Base-by-base conservation (phyloP, 2,113 vertebrate species). In the Semnornis frantzii region DNA sequence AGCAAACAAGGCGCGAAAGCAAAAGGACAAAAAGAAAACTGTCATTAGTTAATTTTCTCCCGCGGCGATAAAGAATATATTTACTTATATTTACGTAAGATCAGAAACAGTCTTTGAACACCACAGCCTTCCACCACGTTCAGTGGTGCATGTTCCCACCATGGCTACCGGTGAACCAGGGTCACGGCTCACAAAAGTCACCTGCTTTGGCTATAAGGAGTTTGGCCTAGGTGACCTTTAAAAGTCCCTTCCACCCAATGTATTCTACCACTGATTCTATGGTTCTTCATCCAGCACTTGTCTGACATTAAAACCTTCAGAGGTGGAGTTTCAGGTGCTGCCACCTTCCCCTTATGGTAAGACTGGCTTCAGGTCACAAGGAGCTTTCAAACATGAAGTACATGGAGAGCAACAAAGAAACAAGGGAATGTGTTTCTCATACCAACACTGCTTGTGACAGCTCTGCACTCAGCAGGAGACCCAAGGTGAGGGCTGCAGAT, bases 1-100 rank as follows among this genome's bases (percentile, higher is more conserved):
- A 92, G 98, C 97, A 86, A 98, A 98, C 98, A 96, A 98, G 97
- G 97, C 98, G 97, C 97, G 97, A 97, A 98, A 98, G 98, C 98
- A 98, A 98, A 98, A 98, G 98, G 98, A 98, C 98, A 98, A 99
- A 98, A 99, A 99, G 98, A 98, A 99, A 98, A 98, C 98, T 97
- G 97, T 97, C 96, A 98, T 99, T 99, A 99, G 98, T 99, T 97
- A 98, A 98, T 98, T 98, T 98, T 94, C 97, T 98, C 97, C 93
- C 0, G 54, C 85, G 96, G 71, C 70, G 82, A 94, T 89, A 95
- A 82, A 89, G 62, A 11, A 58, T 50, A 79, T 85, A 87, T 84
- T 89, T 86, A 68, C 76, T 80, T 75, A 91, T 31, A 95, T 91
- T 89, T 80, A 94, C 95, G 23, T 52, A 52, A 24, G 50, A 24